Evolutionary conservation across 1,140 invertebrate genomes (phyloP).

Genomic region (Paracyclopina nana): DNA sequence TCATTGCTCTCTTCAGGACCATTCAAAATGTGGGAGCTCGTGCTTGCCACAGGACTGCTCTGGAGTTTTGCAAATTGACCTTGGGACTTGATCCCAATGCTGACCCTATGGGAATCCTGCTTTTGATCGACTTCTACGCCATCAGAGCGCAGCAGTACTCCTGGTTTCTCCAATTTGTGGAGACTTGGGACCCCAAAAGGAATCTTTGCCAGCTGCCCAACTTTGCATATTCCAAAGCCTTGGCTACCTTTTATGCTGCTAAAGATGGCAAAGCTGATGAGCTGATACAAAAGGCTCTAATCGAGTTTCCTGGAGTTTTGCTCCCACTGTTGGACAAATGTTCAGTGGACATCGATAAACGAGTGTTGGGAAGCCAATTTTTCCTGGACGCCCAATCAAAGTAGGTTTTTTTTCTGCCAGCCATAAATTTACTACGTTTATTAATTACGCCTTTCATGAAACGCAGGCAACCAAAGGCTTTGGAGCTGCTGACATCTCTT

Average conservation of each 20-base stretch:
- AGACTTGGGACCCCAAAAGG: slow-evolving; percentile 21
- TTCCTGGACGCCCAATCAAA: slow-evolving; percentile 23
- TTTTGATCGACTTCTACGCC: slow-evolving; percentile 72
- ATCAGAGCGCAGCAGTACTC: slow-evolving; percentile 52
- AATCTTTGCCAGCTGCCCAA: slow-evolving; percentile 56
- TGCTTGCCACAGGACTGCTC: slow-evolving; percentile 48
- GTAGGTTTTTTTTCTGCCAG: background rate
- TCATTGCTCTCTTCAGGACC: slow-evolving; percentile 65
- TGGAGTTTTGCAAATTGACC: slow-evolving; percentile 54
- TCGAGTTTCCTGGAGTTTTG: slow-evolving; percentile 62
- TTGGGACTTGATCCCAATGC: slow-evolving; percentile 55
- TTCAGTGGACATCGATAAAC: slow-evolving; percentile 42
- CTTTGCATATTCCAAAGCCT: slow-evolving; percentile 59
- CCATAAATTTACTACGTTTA: background rate
- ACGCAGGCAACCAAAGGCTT: slow-evolving; percentile 37
- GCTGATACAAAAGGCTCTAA: slow-evolving; percentile 48
- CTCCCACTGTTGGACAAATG: slow-evolving; percentile 52
- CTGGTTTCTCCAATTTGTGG: slow-evolving; percentile 47
- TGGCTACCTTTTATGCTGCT: slow-evolving; percentile 44
- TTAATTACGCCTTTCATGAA: background rate
- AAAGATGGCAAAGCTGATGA: slow-evolving; percentile 31
- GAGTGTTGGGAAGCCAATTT: slow-evolving; percentile 34
- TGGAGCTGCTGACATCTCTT: slow-evolving; percentile 46
- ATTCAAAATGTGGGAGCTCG: slow-evolving; percentile 50
- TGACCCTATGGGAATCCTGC: slow-evolving; percentile 58